Base-by-base conservation (phyloP, 2,113 vertebrate species). In the Cygnus buccinator region DNA sequence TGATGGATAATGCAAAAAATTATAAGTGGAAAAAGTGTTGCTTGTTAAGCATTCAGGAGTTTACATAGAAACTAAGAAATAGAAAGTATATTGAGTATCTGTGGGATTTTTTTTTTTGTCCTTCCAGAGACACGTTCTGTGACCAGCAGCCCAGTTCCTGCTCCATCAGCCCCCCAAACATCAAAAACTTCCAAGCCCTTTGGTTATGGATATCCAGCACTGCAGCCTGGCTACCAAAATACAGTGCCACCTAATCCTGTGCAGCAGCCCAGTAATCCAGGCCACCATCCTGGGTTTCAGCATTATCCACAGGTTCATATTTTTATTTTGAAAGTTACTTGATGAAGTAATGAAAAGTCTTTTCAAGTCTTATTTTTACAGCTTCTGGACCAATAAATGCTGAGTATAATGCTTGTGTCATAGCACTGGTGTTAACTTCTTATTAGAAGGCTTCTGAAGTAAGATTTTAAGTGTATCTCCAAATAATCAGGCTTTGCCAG, bases 171-270 rank as follows among this genome's bases (percentile, higher is more conserved):
- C 61, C 89, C 97, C 19, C 98, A 98, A 11, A 83, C 98, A 52
- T 85, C 98, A 79, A 98, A 98, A 95, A 87, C 97, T 66, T 95
- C 97, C 18, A 98, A 98, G 29, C 98, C 99, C 33, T 99, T 99
- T 96, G 98, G 98, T 92, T 99, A 99, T 81, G 98, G 98, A 46
- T 99, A 99, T 94, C 98, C 98, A 33, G 48, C 95, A 75, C 98
- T 99, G 93, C 99, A 99, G 84, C 98, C 99, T 26, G 98, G 97
- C 58, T 99, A 99, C 93, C 98, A 98, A 92, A 99, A 99, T 91
- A 81, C 98, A 63, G 65, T 98, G 37, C 96, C 96, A 25, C 37
- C 97, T 7, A 68, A 97, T 72, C 78, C 99, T 43, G 96, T 95
- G 17, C 98, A 98, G 17, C 91, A 98, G 18, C 90, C 98, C 46